phyloP scores from a whole-genome alignment of 2,888 invertebrate genomes.

The Sepiola atlantica region DNA sequence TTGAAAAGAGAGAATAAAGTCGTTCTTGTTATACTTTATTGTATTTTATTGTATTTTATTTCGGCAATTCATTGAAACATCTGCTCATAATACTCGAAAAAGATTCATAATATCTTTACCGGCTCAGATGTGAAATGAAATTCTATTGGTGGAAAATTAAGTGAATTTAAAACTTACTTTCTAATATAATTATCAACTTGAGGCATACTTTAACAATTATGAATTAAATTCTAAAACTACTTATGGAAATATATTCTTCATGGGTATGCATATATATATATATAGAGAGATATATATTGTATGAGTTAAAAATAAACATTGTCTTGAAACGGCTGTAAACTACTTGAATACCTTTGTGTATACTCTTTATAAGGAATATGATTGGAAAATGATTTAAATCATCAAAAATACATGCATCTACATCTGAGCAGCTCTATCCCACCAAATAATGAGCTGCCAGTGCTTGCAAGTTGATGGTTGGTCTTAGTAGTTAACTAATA shows the following conservation, averaged over 20 bases:
- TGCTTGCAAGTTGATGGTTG: too few species aligned
- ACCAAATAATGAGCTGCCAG: too few species aligned
- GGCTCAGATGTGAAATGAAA: background rate
- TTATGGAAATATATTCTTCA: background rate
- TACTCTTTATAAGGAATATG: too few species aligned
- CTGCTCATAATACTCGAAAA: background rate
- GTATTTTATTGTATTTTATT: background rate
- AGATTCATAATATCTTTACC: background rate
- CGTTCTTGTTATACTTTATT: background rate
- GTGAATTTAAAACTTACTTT: background rate
- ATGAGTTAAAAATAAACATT: too few species aligned
- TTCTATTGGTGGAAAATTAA: background rate
- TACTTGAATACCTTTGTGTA: too few species aligned
- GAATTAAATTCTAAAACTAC: background rate
- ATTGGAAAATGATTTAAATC: too few species aligned
- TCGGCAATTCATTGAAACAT: background rate
- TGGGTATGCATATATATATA: background rate
- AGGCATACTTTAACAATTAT: background rate
- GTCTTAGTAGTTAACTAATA: too few species aligned
- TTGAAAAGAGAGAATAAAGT: background rate
- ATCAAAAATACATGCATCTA: too few species aligned
- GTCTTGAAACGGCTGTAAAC: too few species aligned
- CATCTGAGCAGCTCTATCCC: too few species aligned
- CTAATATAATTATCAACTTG: background rate
- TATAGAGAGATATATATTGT: too few species aligned